Percentiles rank a stretch among this genome's conserved stretches.
phyloP scores from a whole-genome alignment of 1,140 invertebrate species.

The Nixonia krombeini region DNA sequence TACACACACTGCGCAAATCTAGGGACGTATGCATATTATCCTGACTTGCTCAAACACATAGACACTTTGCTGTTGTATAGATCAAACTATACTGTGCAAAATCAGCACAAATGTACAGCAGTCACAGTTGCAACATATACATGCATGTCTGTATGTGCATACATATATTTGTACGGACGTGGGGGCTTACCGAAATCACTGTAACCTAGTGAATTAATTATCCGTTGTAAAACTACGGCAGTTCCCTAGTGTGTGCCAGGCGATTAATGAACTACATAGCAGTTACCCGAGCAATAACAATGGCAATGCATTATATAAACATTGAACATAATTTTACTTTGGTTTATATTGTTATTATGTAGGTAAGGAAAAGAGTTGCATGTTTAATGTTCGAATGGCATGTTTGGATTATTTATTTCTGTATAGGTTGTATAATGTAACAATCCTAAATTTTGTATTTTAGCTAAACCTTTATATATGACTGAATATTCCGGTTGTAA shows the following conservation, averaged over 20 bases:
- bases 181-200: conserved; percentile 36
- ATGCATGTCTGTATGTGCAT: not conserved
- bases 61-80: conserved; percentile 26
- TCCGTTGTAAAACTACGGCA: conserved; percentile 34
- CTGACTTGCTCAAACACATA: conserved; percentile 23
- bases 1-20: conserved; percentile 3
- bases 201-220: conserved; percentile 41
- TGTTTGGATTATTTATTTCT: no score
- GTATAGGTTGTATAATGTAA: no score
- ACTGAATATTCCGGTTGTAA: no score
- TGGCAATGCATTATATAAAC: conserved; percentile 14
- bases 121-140: conserved; percentile 25
- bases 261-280: conserved; percentile 38
- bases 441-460: no score
- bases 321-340: conserved; percentile 5
- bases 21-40: conserved; percentile 31
- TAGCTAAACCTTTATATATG: no score
- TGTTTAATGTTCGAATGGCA: no score
- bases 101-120: conserved; percentile 36
- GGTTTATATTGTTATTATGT: no score
- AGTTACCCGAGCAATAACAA: conserved; percentile 26
- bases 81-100: conserved; percentile 30
- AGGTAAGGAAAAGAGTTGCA: no score
- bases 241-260: conserved; percentile 14
- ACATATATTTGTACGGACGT: conserved; percentile 1